Evolutionary conservation across 1,140 invertebrate species (phyloP).

Genomic region (Helicoverpa armigera): DNA sequence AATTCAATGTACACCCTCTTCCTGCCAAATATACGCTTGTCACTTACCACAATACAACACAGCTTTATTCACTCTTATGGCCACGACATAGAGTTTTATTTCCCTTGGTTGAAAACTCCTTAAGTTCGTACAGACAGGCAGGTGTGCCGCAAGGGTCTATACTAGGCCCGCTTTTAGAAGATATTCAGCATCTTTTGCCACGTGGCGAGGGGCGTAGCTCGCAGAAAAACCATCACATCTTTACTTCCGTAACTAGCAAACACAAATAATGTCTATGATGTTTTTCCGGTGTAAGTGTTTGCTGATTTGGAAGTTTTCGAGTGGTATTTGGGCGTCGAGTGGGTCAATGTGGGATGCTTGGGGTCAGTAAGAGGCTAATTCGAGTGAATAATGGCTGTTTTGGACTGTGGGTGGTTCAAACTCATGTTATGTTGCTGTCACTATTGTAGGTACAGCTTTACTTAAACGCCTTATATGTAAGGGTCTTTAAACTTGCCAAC

Average conservation of each 20-base stretch:
- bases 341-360: slow-evolving; percentile 49
- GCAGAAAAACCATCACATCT: slow-evolving; percentile 83
- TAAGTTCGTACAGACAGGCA: slow-evolving; percentile 57
- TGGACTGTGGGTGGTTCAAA: slow-evolving; percentile 7
- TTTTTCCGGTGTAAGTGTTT: slow-evolving; percentile 82
- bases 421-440: not conserved
- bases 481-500: not conserved
- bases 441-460: not conserved
- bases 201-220: slow-evolving; percentile 73
- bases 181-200: slow-evolving; percentile 78
- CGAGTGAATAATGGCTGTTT: slow-evolving; percentile 28
- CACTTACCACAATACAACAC: slow-evolving; percentile 60
- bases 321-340: slow-evolving; percentile 53
- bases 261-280: slow-evolving; percentile 84
- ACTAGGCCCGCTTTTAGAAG: slow-evolving; percentile 79
- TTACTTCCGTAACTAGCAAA: slow-evolving; percentile 83
- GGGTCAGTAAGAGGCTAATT: slow-evolving; percentile 48
- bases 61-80: slow-evolving; percentile 53
- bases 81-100: slow-evolving; percentile 57
- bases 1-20: slow-evolving; percentile 84
- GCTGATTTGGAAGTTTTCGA: slow-evolving; percentile 53
- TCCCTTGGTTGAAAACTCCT: slow-evolving; percentile 30
- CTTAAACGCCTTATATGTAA: not conserved
- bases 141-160: slow-evolving; percentile 79
- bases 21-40: slow-evolving; percentile 78